A percentile compares a stretch with the other conserved stretches of the same genome.
These are phyloP conservation scores for Falcunculus frontatus DNA, from an alignment of 2,113 vertebrate species.

Conservation along the genomic window DNA sequence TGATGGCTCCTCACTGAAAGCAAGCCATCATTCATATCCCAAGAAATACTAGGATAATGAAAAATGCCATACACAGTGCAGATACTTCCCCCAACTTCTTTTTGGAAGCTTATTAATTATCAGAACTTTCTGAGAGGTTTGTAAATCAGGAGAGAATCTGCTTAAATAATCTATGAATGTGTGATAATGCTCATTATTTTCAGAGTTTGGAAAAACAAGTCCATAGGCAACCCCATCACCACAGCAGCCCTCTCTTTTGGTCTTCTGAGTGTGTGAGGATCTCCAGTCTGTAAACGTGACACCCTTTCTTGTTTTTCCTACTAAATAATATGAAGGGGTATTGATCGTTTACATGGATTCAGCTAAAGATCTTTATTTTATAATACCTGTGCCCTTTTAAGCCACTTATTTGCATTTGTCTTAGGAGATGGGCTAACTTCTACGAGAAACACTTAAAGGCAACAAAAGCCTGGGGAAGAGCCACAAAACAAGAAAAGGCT, in stretches of 20 bases:
- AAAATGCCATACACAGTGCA: neutral
- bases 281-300: neutral
- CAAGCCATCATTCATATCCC: neutral
- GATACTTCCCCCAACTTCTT: neutral
- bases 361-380: neutral
- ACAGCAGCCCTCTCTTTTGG: neutral
- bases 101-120: neutral
- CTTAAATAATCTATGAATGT: neutral
- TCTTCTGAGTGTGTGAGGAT: neutral
- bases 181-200: neutral
- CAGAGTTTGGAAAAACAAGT: neutral
- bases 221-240: neutral
- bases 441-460: neutral
- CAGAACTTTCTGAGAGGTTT: neutral
- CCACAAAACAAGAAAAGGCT: neutral
- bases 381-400: neutral
- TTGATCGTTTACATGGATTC: neutral
- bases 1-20: neutral
- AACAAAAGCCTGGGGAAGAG: neutral
- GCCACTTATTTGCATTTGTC: neutral
- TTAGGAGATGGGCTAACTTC: neutral
- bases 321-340: neutral
- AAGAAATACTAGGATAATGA: conserved; percentile 4
- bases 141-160: neutral
- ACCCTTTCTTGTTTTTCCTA: neutral